A percentile compares a stretch with the other conserved stretches of the same genome.
phyloP scores from a whole-genome alignment of 2,888 invertebrate species.

The Spilosoma lubricipeda region DNA sequence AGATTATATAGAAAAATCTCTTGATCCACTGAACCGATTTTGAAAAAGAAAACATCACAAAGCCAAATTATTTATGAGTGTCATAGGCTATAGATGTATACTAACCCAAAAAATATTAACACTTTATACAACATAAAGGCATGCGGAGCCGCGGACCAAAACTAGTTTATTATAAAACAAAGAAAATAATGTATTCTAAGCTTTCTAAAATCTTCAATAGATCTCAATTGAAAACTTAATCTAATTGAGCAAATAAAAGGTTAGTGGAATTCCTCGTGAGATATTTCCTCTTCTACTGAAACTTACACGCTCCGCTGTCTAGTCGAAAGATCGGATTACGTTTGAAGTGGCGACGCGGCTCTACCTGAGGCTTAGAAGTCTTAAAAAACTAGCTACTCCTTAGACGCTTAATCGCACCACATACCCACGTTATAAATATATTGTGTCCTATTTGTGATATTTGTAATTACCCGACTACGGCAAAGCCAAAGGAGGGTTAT shows the following conservation, averaged over 20 bases:
- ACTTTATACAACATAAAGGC: too few species aligned
- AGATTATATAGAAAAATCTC: too few species aligned
- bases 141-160: too few species aligned
- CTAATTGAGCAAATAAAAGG: conserved; percentile 22
- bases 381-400: conserved; percentile 11
- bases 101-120: too few species aligned
- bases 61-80: too few species aligned
- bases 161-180: not conserved
- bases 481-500: too few species aligned
- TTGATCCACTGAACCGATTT: too few species aligned
- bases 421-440: not conserved
- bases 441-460: too few species aligned
- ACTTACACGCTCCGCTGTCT: conserved; percentile 42
- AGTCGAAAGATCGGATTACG: conserved; percentile 52
- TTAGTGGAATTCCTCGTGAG: conserved; percentile 12
- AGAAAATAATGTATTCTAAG: not conserved
- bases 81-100: too few species aligned
- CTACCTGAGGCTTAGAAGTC: conserved; percentile 42
- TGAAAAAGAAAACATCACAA: too few species aligned
- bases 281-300: conserved; percentile 26
- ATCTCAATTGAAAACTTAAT: conserved; percentile 16
- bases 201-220: not conserved
- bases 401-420: not conserved
- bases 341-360: conserved; percentile 38
- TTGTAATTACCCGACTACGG: too few species aligned